A percentile compares a stretch with the other conserved stretches of the same genome.
phyloP scores from a whole-genome alignment of 2,113 vertebrate genomes.

The Gopherus flavomarginatus region DNA sequence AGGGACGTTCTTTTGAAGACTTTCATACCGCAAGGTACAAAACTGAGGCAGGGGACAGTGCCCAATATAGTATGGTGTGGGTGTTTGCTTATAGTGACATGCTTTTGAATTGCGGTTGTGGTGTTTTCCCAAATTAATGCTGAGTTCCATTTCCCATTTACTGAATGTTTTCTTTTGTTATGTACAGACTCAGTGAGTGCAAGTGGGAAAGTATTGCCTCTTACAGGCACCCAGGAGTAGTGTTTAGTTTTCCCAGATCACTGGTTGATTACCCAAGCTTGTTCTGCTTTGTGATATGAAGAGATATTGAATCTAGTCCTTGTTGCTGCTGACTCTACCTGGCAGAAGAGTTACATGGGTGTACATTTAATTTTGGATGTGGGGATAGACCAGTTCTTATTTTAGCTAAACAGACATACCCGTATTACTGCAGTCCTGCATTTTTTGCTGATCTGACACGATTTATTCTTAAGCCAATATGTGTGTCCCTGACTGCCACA shows the following conservation, averaged over 20 bases:
- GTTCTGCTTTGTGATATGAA: neutral
- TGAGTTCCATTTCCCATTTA: neutral
- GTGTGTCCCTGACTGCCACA: neutral
- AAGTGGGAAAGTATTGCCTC: neutral
- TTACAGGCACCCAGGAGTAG: neutral
- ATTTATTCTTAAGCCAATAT: neutral
- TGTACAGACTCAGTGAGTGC: neutral
- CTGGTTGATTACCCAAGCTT: neutral
- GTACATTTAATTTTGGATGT: neutral
- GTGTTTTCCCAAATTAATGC: neutral
- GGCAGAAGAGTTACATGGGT: neutral
- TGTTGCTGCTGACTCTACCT: neutral
- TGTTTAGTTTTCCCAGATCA: neutral
- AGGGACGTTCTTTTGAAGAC: neutral
- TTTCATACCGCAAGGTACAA: neutral
- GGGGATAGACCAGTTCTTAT: neutral
- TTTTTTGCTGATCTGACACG: neutral
- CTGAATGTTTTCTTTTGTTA: neutral
- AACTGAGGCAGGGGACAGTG: neutral
- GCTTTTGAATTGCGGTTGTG: neutral
- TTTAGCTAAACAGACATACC: slow-evolving; percentile 12
- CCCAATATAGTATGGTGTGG: neutral
- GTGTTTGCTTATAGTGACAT: neutral
- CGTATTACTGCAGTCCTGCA: neutral
- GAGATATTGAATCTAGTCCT: neutral